These are phyloP conservation scores for Helogale parvula DNA, from an alignment of 2,113 vertebrate genomes.

Conservation along the genomic window DNA sequence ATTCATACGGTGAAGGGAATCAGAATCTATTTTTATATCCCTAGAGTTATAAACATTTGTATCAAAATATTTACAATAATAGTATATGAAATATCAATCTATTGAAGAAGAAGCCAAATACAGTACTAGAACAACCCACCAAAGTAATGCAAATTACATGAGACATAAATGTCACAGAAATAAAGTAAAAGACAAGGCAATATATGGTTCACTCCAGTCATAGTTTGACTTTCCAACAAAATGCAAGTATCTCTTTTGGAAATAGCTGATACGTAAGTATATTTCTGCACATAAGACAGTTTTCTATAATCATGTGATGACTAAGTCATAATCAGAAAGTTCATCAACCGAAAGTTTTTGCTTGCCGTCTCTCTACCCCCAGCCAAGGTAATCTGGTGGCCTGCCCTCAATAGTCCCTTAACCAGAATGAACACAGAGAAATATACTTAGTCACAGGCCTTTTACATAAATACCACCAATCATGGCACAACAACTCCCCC, in stretches of 20 bases:
- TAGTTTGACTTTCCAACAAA: slow-evolving; percentile 68
- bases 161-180: slow-evolving; percentile 83
- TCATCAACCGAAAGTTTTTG: slow-evolving; percentile 23
- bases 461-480: slow-evolving; percentile 73
- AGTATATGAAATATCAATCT: slow-evolving; percentile 83
- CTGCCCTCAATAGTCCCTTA: slow-evolving; percentile 46
- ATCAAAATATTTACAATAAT: slow-evolving; percentile 91
- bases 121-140: slow-evolving; percentile 86
- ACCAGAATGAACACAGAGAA: slow-evolving; percentile 65
- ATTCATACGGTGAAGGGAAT: slow-evolving; percentile 79
- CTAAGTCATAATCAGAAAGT: slow-evolving; percentile 35
- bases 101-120: slow-evolving; percentile 85
- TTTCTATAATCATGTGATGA: slow-evolving; percentile 20
- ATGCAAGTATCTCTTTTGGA: slow-evolving; percentile 63
- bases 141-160: slow-evolving; percentile 79
- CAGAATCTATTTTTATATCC: slow-evolving; percentile 86
- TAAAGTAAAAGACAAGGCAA: slow-evolving; percentile 73
- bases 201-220: slow-evolving; percentile 73
- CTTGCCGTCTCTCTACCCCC: slow-evolving; percentile 6
- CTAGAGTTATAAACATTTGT: slow-evolving; percentile 87
- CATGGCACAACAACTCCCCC: slow-evolving; percentile 54
- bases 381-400: slow-evolving; percentile 4
- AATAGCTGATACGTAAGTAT: slow-evolving; percentile 49
- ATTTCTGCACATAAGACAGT: background rate
- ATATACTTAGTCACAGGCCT: slow-evolving; percentile 58